Base-by-base conservation (phyloP, 2,888 invertebrate species). In the Sabatieria punctata region DNA sequence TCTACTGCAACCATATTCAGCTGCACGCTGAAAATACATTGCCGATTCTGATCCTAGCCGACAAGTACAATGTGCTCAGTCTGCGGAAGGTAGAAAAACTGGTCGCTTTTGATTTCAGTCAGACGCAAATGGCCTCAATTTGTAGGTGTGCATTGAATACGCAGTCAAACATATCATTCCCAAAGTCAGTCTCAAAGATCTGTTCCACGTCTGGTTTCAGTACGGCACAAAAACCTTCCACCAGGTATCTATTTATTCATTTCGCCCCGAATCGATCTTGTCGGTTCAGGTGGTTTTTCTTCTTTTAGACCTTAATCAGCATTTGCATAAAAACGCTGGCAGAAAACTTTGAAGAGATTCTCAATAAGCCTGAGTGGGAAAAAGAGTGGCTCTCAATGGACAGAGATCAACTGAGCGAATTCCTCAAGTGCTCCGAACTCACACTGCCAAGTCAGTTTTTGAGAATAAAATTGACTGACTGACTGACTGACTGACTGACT, bases 161-260 rank as follows among this genome's bases (percentile, higher is more conserved):
- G 68, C 69, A 1, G 60, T 65, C 43, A 57, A 59, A n/a, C 60
- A 65, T 52, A 58, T 64, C 23, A 51, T 64, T 4, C 67, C 68
- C 1, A 57, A 60, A 47, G 56, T 67, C 3, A 61, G 64, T 24
- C 57, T 68, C 45, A 68, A 66, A 51, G 67, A 68, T 43, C 57
- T 69, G n/a, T 67, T 68, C 51, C 63, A 68, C 53, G 62, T 66
- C 2, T 70, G 70, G 70, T 70, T 69, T 55, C 67, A 66, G 51
- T 70, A 70, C 52, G 65, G 66, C 22, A 67, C 68, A 13, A 63
- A 59, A 43, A 59, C 58, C 3, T 60, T 56, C 45, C 68, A 69
- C 45, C 52, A 55, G 36, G 55, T 54, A 6, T 27, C 11, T 33
- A n/a, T n/a, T 33, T 33, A 33, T 33, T 33, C n/a, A n/a, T n/a